Evolutionary conservation across 2,888 invertebrate species (phyloP), one percentile per base, ranked within the genome.

Genomic region (Drosophila monieri): DNA sequence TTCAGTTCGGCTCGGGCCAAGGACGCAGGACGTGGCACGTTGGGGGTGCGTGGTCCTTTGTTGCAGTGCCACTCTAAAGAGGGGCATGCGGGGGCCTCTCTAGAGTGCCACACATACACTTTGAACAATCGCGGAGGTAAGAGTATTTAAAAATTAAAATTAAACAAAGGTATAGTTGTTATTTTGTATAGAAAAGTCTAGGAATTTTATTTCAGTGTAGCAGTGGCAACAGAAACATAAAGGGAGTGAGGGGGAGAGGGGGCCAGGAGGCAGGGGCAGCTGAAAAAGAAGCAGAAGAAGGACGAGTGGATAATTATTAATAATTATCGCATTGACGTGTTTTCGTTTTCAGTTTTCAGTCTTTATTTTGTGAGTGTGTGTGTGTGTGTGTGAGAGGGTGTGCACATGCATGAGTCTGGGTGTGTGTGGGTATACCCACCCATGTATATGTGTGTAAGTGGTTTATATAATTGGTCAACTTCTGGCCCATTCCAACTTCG

Each of bases 261-360:
- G 15, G 44, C 1, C 14, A 2, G 10, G 25, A 32, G 18, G 39
- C 43, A 51, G 41, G 52, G 48, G 67, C 57, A 49, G 46, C 43
- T 41, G 41, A 41, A 41, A 18, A 39, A 35, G 66, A 51, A 62
- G 47, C 57, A 58, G 73, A 86, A 84, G 80, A 80, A 88, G 88
- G 85, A 86, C 85, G 87, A 88, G 84, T 85, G 84, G 87, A 85
- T 85, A 88, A 85, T 85, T 85, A 85, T 85, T 85, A 85, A 85
- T 88, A 85, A 85, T 85, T 85, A 85, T 85, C 83, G 85, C 88
- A 87, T 84, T 88, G 88, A 84, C 88, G 88, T 88, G 85, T 88
- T 83, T 86, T 80, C 86, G 74, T 80, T 81, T 83, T 86, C 76
- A 67, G 67, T 83, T 76, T 74, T 71, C 67, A 78, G 73, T 73